A percentile compares a stretch with the other conserved stretches of the same genome.
Conservation (phyloP, 2,113 vertebrate species). For the Dicerorhinus sumatrensis region DNA sequence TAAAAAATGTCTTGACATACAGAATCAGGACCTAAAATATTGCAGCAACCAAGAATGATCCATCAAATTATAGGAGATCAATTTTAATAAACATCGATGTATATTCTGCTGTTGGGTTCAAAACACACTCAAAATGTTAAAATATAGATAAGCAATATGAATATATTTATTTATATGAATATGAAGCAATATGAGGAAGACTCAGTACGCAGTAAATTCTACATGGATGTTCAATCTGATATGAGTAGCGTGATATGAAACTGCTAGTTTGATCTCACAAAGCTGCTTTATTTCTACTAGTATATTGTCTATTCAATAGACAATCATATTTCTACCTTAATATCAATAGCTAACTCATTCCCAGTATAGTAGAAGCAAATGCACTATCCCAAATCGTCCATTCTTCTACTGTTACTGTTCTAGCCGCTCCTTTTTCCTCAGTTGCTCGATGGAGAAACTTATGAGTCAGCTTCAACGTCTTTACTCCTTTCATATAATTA, state of each 20-base stretch:
- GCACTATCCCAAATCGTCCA: not conserved
- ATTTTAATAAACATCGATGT: not conserved
- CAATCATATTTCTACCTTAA: not conserved
- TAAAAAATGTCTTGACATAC: not conserved
- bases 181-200: not conserved
- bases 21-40: not conserved
- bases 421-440: not conserved
- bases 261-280: not conserved
- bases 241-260: not conserved
- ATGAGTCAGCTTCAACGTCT: not conserved
- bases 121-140: not conserved
- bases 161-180: not conserved
- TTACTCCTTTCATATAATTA: not conserved
- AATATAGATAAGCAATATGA: not conserved
- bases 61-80: not conserved
- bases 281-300: not conserved
- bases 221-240: not conserved
- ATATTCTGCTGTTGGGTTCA: not conserved
- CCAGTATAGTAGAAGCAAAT: not conserved
- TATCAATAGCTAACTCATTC: not conserved
- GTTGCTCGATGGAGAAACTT: not conserved
- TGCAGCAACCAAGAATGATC: not conserved
- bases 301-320: not conserved
- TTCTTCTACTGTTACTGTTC: not conserved
- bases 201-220: not conserved